These are phyloP conservation scores for Chloropsis hardwickii DNA, from an alignment of 2,113 vertebrate species.

Conservation along the genomic window DNA sequence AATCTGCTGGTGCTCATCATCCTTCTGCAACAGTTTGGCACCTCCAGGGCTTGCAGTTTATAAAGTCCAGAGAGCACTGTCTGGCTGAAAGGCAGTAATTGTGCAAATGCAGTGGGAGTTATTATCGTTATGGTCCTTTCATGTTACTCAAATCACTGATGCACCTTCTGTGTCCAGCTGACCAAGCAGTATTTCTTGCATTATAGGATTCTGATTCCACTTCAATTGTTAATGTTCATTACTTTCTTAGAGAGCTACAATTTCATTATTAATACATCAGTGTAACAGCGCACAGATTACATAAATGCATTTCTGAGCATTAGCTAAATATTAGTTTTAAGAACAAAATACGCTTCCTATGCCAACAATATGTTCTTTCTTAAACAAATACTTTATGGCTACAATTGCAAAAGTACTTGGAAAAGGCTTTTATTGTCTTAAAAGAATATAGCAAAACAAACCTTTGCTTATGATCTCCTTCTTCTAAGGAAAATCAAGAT, in stretches of 20 bases:
- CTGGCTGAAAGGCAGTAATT: neutral
- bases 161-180: slow-evolving; percentile 42
- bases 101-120: neutral
- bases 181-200: slow-evolving; percentile 64
- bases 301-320: slow-evolving; percentile 51
- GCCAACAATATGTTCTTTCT: neutral
- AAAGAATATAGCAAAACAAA: neutral
- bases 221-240: slow-evolving; percentile 59
- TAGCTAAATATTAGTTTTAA: slow-evolving; percentile 51
- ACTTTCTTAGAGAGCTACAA: slow-evolving; percentile 60
- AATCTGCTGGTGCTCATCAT: neutral
- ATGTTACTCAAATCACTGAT: slow-evolving; percentile 40
- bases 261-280: slow-evolving; percentile 67
- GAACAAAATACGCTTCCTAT: neutral
- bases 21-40: neutral
- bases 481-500: neutral
- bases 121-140: slow-evolving; percentile 15
- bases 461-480: neutral
- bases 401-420: neutral
- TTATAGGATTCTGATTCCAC: slow-evolving; percentile 56
- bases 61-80: neutral
- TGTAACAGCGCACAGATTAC: slow-evolving; percentile 34
- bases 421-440: neutral
- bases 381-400: neutral
- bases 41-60: neutral